Evolutionary conservation across 2,797 vertebrate genomes (phyloP).

Genomic region (Adelosebastes latens): DNA sequence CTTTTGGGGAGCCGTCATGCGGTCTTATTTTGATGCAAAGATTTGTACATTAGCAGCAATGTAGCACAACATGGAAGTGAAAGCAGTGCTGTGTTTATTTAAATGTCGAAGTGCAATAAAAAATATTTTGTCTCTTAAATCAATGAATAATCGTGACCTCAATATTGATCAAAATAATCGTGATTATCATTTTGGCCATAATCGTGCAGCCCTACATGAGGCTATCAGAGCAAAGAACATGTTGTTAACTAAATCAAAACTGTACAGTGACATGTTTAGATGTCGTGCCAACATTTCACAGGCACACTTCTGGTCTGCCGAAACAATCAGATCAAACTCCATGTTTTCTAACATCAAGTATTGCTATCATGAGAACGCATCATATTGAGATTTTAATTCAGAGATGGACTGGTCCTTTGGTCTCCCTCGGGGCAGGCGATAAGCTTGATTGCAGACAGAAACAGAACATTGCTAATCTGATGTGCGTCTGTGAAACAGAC

Average conservation of each 20-base stretch:
- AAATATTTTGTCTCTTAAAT: too few relatives aligned
- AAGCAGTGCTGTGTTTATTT: too few relatives aligned
- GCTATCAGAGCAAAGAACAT: not conserved
- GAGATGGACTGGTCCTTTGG: not conserved
- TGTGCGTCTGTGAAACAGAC: slow-evolving; percentile 1
- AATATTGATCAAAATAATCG: too few relatives aligned
- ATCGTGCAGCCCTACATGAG: too few relatives aligned
- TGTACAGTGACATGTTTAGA: not conserved
- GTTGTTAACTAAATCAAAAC: not conserved
- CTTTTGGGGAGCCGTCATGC: too few relatives aligned
- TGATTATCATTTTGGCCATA: too few relatives aligned
- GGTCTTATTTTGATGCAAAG: too few relatives aligned
- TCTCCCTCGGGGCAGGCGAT: not conserved
- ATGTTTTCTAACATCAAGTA: not conserved
- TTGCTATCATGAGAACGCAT: not conserved
- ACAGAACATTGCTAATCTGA: slow-evolving; percentile 22
- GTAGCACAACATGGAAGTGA: too few relatives aligned
- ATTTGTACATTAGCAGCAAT: too few relatives aligned
- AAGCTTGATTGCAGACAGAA: slow-evolving; percentile 4
- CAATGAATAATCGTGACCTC: too few relatives aligned
- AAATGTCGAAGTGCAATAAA: too few relatives aligned
- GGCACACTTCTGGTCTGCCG: not conserved
- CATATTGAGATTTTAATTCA: slow-evolving; percentile 2
- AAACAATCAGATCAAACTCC: not conserved
- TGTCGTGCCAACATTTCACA: not conserved